phyloP scores from a whole-genome alignment of 2,113 vertebrate species.

The Crocuta crocuta region DNA sequence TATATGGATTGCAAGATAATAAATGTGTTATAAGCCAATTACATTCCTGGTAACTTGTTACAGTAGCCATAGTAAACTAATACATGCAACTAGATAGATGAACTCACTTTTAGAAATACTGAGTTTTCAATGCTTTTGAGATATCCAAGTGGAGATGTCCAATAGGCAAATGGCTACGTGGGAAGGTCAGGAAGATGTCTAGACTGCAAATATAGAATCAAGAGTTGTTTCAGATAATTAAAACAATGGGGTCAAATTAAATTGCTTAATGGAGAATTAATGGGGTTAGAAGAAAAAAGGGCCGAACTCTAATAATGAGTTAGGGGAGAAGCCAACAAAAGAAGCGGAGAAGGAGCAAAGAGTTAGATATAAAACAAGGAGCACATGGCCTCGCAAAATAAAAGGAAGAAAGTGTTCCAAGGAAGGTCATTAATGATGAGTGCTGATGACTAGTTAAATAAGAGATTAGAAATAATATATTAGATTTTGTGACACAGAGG shows the following conservation, averaged over 20 bases:
- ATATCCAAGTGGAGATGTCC: not conserved
- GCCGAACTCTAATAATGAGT: not conserved
- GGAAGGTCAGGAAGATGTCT: not conserved
- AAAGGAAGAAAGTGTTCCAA: not conserved
- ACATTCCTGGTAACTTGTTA: not conserved
- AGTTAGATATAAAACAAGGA: not conserved
- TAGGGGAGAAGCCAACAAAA: not conserved
- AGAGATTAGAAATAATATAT: not conserved
- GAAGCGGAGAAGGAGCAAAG: not conserved
- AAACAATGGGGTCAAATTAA: not conserved
- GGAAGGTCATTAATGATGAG: not conserved
- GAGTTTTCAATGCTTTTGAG: slow-evolving; percentile 6
- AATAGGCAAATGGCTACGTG: not conserved
- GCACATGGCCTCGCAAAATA: not conserved
- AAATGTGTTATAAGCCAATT: slow-evolving; percentile 1
- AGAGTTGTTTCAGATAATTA: not conserved
- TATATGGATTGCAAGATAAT: not conserved
- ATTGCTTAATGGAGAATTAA: not conserved
- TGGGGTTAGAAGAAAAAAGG: not conserved
- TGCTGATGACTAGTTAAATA: not conserved
- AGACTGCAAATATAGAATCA: not conserved
- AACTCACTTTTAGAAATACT: not conserved
- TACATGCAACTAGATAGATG: not conserved
- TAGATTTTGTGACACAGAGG: slow-evolving; percentile 26
- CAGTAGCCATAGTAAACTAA: not conserved